Conservation (phyloP, 2,888 invertebrate genomes). For the Nipponacmea schrenckii region DNA sequence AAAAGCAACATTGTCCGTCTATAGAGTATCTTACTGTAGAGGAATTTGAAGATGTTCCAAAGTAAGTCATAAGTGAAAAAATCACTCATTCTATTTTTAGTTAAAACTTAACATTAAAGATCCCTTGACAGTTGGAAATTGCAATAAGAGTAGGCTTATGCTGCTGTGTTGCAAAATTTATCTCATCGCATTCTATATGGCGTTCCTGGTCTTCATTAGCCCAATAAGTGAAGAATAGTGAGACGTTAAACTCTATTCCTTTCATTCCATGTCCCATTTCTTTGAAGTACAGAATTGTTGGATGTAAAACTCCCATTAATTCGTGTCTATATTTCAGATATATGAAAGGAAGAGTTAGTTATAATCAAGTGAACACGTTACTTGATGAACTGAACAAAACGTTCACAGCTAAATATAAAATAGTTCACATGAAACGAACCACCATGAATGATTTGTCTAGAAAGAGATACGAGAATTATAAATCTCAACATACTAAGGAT, state of each 20-base stretch:
- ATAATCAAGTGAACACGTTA: slow-evolving; percentile 59
- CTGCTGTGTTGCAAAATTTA: too few relatives aligned
- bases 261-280: neutral
- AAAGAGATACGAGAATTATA: slow-evolving; percentile 51
- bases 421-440: slow-evolving; percentile 52
- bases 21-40: slow-evolving; percentile 57
- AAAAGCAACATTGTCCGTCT: slow-evolving; percentile 34
- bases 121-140: too few relatives aligned
- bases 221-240: too few relatives aligned
- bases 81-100: neutral
- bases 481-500: slow-evolving; percentile 61
- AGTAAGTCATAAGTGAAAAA: slow-evolving; percentile 50
- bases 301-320: neutral
- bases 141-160: too few relatives aligned
- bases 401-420: slow-evolving; percentile 59
- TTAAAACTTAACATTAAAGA: neutral
- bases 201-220: too few relatives aligned
- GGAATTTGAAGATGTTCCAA: slow-evolving; percentile 61
- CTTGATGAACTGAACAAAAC: slow-evolving; percentile 62
- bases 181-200: too few relatives aligned
- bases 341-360: slow-evolving; percentile 63
- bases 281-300: neutral
- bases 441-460: slow-evolving; percentile 53
- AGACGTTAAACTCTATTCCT: neutral
- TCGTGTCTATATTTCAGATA: slow-evolving; percentile 54